Conservation (phyloP, 2,797 vertebrate genomes). For the Gallinago solitaria region DNA sequence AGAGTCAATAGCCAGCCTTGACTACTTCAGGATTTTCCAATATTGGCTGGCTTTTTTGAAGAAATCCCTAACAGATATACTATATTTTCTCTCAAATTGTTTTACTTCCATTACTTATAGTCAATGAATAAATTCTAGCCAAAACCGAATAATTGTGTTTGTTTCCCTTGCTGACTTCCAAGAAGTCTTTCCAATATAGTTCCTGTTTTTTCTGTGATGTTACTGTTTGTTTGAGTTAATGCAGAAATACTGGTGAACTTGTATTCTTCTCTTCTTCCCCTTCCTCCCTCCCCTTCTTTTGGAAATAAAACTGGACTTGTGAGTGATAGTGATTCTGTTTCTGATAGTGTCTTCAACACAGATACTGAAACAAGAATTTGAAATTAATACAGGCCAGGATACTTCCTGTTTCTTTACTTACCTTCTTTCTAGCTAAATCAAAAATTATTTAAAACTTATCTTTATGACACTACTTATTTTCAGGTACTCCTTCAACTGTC, state of each 20-base stretch:
- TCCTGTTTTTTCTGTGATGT: background rate
- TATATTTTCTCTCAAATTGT: background rate
- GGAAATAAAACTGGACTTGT: background rate
- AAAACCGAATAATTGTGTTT: background rate
- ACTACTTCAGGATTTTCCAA: background rate
- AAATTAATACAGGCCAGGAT: background rate
- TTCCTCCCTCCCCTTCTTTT: background rate
- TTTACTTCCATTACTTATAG: background rate
- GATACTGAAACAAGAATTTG: background rate
- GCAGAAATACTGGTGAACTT: background rate
- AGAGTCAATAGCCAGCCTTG: background rate
- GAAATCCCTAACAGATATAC: background rate
- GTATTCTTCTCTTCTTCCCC: background rate
- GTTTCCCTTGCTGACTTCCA: background rate
- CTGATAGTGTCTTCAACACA: background rate
- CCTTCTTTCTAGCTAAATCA: background rate
- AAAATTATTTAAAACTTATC: background rate
- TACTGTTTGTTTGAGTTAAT: background rate
- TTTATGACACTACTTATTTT: background rate
- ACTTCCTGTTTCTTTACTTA: background rate
- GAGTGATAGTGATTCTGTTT: background rate
- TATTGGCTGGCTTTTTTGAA: background rate
- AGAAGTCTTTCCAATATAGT: background rate
- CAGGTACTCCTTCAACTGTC: conserved; percentile 69
- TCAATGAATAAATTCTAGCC: background rate